Evolutionary conservation across 1,140 invertebrate genomes (phyloP).

Genomic region (Daktulosphaira vitifoliae): DNA sequence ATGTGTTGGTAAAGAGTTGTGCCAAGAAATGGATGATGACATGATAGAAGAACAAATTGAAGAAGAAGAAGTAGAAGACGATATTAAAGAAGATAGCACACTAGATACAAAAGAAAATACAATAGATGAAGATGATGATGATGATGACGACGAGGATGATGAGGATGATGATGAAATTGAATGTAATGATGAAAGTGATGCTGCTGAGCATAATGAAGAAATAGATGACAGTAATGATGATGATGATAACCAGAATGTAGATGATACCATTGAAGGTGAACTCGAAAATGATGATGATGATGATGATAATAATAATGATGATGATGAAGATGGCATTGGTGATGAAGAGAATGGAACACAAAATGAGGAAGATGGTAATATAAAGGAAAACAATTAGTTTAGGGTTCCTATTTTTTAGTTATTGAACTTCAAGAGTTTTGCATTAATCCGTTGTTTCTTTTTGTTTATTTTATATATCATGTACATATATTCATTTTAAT

Average conservation of each 20-base stretch:
- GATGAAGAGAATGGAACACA: not conserved
- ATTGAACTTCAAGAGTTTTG: not conserved
- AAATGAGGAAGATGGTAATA: not conserved
- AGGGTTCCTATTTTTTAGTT: slow-evolving; percentile 16
- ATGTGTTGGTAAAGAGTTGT: slow-evolving; percentile 21
- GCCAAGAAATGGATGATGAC: slow-evolving; percentile 27
- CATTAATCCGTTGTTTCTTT: not conserved
- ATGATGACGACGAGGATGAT: slow-evolving; percentile 23
- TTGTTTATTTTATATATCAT: not conserved
- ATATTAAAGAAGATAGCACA: slow-evolving; percentile 1
- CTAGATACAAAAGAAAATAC: not conserved
- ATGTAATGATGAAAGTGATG: slow-evolving; percentile 13
- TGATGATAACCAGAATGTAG: slow-evolving; percentile 20
- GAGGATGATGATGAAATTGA: slow-evolving; percentile 16
- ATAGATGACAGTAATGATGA: slow-evolving; percentile 12
- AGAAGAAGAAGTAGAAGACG: slow-evolving; percentile 7
- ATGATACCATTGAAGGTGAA: slow-evolving; percentile 18
- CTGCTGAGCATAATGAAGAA: slow-evolving; percentile 24
- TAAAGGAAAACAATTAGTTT: slow-evolving; percentile 5
- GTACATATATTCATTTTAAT: not conserved
- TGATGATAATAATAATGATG: slow-evolving; percentile 4
- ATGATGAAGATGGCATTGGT: not conserved
- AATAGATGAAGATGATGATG: slow-evolving; percentile 20
- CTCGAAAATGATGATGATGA: slow-evolving; percentile 10
- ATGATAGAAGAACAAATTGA: slow-evolving; percentile 21